Conservation (phyloP, 2,888 invertebrate genomes). For the Vesta saturnalis region DNA sequence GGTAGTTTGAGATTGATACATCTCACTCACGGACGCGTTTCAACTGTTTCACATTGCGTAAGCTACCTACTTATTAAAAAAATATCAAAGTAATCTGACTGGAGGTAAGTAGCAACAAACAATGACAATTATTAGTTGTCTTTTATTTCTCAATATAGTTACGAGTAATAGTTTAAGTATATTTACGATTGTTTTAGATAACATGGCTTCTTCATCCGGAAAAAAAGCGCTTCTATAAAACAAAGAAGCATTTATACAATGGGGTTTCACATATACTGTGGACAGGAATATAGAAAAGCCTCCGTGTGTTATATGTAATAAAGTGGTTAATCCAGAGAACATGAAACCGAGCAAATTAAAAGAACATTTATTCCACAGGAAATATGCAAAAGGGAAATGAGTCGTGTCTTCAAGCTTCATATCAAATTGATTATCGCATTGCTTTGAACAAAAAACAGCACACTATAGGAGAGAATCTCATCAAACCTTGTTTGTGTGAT, state of each 20-base stretch:
- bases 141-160: background rate
- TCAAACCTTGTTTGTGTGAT: too few species aligned
- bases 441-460: background rate
- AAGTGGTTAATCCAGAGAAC: background rate
- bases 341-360: slow-evolving; percentile 41
- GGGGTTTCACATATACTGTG: slow-evolving; percentile 38
- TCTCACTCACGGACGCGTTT: too few species aligned
- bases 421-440: too few species aligned
- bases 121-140: too few species aligned
- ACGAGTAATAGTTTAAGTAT: too few species aligned
- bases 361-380: slow-evolving; percentile 39
- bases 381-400: too few species aligned
- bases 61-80: too few species aligned
- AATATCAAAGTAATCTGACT: too few species aligned
- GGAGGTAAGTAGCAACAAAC: too few species aligned
- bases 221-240: slow-evolving; percentile 16
- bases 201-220: slow-evolving; percentile 1
- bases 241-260: slow-evolving; percentile 21
- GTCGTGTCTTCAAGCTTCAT: slow-evolving; percentile 8
- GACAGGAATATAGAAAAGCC: slow-evolving; percentile 44
- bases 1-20: too few species aligned
- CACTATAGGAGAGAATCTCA: background rate
- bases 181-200: slow-evolving; percentile 16
- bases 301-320: slow-evolving; percentile 35
- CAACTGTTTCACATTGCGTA: too few species aligned